A percentile compares a stretch with the other conserved stretches of the same genome.
phyloP scores from a whole-genome alignment of 2,888 invertebrate genomes.

The Plebejus melissa region DNA sequence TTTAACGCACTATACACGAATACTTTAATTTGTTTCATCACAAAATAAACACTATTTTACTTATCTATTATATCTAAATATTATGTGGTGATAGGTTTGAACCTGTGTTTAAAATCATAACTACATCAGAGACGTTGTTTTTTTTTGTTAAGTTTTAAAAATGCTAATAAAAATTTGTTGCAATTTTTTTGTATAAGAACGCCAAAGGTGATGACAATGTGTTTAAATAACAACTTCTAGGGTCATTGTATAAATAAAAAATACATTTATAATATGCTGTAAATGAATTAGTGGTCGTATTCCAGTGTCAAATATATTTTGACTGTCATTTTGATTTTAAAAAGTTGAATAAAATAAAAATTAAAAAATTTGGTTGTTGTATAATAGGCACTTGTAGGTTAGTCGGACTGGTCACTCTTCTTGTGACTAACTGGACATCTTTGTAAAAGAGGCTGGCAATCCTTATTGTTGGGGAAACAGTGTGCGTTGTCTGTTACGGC shows the following conservation, averaged over 20 bases:
- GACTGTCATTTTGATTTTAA: constrained; percentile 35
- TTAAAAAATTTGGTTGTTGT: constrained; percentile 63
- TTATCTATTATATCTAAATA: neutral
- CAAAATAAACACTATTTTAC: neutral
- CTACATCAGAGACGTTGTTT: constrained; percentile 36
- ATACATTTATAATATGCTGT: constrained; percentile 59
- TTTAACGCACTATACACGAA: neutral
- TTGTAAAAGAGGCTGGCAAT: constrained; percentile 12
- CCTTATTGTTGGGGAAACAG: neutral
- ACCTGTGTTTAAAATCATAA: constrained; percentile 42
- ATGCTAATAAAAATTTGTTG: constrained; percentile 56
- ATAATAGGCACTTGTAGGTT: constrained; percentile 53
- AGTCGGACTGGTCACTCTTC: constrained; percentile 17
- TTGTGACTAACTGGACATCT: neutral
- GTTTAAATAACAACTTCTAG: constrained; percentile 44
- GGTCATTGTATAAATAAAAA: constrained; percentile 31
- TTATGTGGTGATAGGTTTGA: neutral
- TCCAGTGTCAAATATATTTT: constrained; percentile 37
- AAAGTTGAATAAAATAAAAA: constrained; percentile 35
- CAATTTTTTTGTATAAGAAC: constrained; percentile 66
- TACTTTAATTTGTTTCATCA: neutral
- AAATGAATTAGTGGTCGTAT: constrained; percentile 45
- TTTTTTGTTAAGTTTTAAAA: constrained; percentile 68
- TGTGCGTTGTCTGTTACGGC: neutral
- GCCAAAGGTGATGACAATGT: constrained; percentile 69